Percentiles rank a stretch among this genome's conserved stretches.
These are phyloP conservation scores for Subanguina moxae DNA, from an alignment of 1,140 invertebrate genomes.

Conservation along the genomic window DNA sequence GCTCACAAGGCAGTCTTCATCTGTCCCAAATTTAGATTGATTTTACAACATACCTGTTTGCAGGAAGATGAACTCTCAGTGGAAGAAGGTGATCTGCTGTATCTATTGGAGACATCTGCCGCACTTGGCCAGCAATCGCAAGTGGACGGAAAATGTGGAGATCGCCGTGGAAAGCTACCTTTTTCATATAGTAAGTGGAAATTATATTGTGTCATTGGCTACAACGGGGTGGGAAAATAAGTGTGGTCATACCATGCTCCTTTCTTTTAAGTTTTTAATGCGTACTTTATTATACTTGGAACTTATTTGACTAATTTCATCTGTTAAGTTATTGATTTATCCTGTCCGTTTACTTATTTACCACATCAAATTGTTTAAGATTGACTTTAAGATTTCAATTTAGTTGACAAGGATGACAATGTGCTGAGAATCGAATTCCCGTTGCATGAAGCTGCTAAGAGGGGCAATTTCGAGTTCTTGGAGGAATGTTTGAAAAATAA, in stretches of 20 bases:
- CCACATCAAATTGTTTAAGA: no score
- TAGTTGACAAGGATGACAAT: slow-evolving; percentile 66
- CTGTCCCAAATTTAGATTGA: background rate
- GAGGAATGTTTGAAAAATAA: slow-evolving; percentile 68
- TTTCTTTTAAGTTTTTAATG: no score
- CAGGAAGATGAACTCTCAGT: slow-evolving; percentile 4
- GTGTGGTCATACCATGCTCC: no score
- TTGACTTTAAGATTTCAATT: slow-evolving; percentile 14
- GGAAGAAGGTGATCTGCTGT: slow-evolving; percentile 6
- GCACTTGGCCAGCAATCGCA: background rate
- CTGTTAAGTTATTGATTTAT: no score
- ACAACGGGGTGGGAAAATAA: no score
- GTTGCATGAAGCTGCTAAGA: slow-evolving; percentile 70
- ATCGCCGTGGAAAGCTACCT: slow-evolving; percentile 2
- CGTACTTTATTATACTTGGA: no score
- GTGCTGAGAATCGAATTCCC: slow-evolving; percentile 68
- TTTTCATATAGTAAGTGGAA: slow-evolving; percentile 11
- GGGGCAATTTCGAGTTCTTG: slow-evolving; percentile 69
- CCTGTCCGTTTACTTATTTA: no score
- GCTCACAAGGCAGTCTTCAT: slow-evolving; percentile 15
- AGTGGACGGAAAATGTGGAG: slow-evolving; percentile 16
- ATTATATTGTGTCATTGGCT: no score
- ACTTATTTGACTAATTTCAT: no score
- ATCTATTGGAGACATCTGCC: slow-evolving; percentile 8
- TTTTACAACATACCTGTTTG: background rate